phyloP scores from a whole-genome alignment of 2,797 vertebrate genomes.

The Poeciliopsis infans region DNA sequence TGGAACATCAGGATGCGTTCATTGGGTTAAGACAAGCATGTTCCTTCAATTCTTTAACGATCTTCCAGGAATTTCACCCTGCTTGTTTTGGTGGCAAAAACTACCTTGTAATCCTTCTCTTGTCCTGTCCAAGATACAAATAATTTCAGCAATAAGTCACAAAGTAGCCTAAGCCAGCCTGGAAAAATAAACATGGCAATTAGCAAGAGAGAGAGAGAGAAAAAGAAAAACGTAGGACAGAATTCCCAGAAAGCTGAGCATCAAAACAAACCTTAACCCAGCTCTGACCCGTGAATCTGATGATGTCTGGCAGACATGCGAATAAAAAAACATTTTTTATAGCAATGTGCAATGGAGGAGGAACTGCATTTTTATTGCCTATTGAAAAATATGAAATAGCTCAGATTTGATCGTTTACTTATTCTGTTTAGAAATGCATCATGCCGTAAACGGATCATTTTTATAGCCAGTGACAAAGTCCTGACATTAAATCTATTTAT shows the following conservation, averaged over 20 bases:
- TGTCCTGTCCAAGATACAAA: conserved; percentile 42
- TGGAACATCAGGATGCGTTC: conserved; percentile 6
- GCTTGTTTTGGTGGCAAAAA: conserved; percentile 7
- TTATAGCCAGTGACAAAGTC: neutral
- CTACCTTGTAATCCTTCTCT: conserved; percentile 31
- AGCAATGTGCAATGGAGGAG: conserved; percentile 15
- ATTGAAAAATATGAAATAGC: conserved; percentile 20
- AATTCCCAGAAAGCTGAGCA: conserved; percentile 65
- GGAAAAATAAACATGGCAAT: conserved; percentile 67
- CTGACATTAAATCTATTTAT: neutral
- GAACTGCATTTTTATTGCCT: conserved; percentile 10
- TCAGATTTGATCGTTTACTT: neutral
- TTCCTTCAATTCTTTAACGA: conserved; percentile 1
- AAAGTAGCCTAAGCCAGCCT: conserved; percentile 38
- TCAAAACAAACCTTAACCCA: conserved; percentile 45
- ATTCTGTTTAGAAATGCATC: neutral
- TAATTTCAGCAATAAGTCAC: conserved; percentile 47
- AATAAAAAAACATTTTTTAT: conserved; percentile 18
- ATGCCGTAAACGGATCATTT: neutral
- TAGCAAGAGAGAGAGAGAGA: neutral
- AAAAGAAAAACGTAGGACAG: neutral
- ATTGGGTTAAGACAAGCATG: neutral
- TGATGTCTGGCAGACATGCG: conserved; percentile 26
- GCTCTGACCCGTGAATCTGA: conserved; percentile 45
- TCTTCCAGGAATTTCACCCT: conserved; percentile 28